These are phyloP conservation scores for Poeciliopsis paucimaculata DNA, from an alignment of 2,797 vertebrate genomes.

Conservation along the genomic window DNA sequence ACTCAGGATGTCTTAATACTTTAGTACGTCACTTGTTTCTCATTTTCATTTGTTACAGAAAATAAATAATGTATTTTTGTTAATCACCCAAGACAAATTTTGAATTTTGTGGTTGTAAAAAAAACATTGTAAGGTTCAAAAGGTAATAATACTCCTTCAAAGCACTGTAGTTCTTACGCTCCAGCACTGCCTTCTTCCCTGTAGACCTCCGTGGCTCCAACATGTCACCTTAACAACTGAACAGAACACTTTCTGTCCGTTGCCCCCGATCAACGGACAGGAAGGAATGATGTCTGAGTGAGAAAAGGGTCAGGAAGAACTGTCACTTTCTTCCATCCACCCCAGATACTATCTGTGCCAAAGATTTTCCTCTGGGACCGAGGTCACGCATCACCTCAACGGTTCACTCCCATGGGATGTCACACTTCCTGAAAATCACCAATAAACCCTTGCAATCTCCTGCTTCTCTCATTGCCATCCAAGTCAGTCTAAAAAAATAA, in stretches of 20 bases:
- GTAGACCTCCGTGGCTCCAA: constrained; percentile 6
- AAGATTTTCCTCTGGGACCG: constrained; percentile 63
- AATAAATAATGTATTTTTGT: not conserved
- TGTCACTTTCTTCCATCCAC: constrained; percentile 63
- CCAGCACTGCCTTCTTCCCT: constrained; percentile 5
- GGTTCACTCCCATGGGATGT: constrained; percentile 66
- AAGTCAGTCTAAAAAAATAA: constrained; percentile 18
- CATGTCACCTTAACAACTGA: constrained; percentile 23
- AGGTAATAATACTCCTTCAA: not conserved
- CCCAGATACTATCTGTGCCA: constrained; percentile 63
- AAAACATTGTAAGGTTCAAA: not conserved
- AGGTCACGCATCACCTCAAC: constrained; percentile 69
- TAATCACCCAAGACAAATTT: not conserved
- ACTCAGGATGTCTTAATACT: not conserved
- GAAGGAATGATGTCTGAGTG: constrained; percentile 62
- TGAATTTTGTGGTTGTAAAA: not conserved
- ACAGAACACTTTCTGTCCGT: constrained; percentile 47
- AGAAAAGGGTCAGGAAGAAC: constrained; percentile 72
- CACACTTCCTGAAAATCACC: constrained; percentile 66
- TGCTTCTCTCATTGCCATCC: constrained; percentile 20
- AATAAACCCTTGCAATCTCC: constrained; percentile 35
- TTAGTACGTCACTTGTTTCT: not conserved
- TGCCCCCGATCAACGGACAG: constrained; percentile 55
- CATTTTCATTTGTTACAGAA: not conserved
- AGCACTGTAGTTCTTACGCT: not conserved